Base-by-base conservation (phyloP, 2,797 vertebrate species). In the Alosa sapidissima region DNA sequence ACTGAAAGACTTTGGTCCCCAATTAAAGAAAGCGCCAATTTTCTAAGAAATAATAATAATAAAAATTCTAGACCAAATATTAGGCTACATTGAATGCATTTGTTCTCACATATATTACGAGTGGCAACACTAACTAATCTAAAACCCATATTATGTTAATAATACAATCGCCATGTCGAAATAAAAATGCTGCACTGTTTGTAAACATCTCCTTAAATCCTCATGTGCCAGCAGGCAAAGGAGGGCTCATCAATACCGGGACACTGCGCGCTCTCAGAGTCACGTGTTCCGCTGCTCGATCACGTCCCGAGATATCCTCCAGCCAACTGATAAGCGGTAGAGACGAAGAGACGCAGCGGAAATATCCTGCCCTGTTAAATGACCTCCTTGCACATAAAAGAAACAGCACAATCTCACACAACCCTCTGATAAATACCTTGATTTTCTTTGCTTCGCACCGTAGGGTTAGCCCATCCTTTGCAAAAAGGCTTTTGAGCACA, bases 241-340 rank as follows among this genome's bases (percentile, higher is more conserved):
- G 41, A 19, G 36, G 36, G 16, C 72, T 78, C 72, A n/a, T 78
- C 72, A 78, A 78, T 78, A 78, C 7, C 72, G 19, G 72, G 72
- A 47, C 72, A 78, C 41, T 58, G 85, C 11, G 45, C 51, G 81
- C 65, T 47, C 48, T n/a, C 21, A 21, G 62, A 62, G 68, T 87
- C 86, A 84, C 83, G 81, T 86, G 86, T 51, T 84, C 51, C 3
- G 13, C 24, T 81, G 58, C 58, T 45, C 83, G 49, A 85, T 85
- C 72, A 84, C 51, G 45, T 81, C 81, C 11, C 1, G 55, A 82
- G 68, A 88, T 87, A 81, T 88, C 49, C 84, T 82, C 51, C 45
- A 82, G 58, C 81, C 81, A 81, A 41, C 33, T 55, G 86, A 84
- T 85, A 84, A 68, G 82, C 62, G 24, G 81, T 54, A 41, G 82